Evolutionary conservation across 2,113 vertebrate genomes (phyloP).

Genomic region (Synchiropus splendidus): DNA sequence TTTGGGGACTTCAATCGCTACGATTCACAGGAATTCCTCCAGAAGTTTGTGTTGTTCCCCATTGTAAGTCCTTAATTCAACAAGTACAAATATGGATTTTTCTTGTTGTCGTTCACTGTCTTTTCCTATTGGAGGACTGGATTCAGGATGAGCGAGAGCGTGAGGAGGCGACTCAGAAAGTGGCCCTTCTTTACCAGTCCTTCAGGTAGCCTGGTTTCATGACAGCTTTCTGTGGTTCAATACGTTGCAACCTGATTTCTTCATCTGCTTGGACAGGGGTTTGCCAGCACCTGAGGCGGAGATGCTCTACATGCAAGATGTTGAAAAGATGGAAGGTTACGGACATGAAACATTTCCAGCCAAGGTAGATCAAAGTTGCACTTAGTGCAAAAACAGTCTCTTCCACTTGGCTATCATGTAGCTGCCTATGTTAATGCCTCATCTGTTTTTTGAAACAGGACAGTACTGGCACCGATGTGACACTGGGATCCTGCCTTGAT

Average conservation of each 20-base stretch:
- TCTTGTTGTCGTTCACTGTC: background rate
- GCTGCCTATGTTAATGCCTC: no score
- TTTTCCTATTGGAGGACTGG: conserved; percentile 74
- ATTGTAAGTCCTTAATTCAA: conserved; percentile 73
- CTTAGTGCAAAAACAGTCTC: background rate
- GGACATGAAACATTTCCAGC: conserved; percentile 91
- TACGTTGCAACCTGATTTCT: background rate
- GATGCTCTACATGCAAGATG: conserved; percentile 94
- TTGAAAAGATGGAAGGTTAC: conserved; percentile 92
- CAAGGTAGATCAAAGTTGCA: conserved; percentile 68
- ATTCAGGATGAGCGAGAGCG: conserved; percentile 90
- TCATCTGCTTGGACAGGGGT: conserved; percentile 64
- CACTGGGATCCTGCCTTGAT: conserved; percentile 85
- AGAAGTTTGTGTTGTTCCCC: conserved; percentile 92
- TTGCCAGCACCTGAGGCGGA: conserved; percentile 86
- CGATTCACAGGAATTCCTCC: conserved; percentile 95
- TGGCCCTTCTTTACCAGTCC: conserved; percentile 88
- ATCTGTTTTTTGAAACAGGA: conserved; percentile 76
- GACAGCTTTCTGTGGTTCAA: background rate
- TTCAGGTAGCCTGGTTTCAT: conserved; percentile 70
- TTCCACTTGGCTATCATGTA: background rate
- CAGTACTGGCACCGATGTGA: conserved; percentile 84
- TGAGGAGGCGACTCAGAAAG: conserved; percentile 94
- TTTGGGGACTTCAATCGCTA: conserved; percentile 95
- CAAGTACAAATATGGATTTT: background rate